These are phyloP conservation scores for Drosophila ercepeae DNA, from an alignment of 1,140 invertebrate genomes.

Conservation along the genomic window DNA sequence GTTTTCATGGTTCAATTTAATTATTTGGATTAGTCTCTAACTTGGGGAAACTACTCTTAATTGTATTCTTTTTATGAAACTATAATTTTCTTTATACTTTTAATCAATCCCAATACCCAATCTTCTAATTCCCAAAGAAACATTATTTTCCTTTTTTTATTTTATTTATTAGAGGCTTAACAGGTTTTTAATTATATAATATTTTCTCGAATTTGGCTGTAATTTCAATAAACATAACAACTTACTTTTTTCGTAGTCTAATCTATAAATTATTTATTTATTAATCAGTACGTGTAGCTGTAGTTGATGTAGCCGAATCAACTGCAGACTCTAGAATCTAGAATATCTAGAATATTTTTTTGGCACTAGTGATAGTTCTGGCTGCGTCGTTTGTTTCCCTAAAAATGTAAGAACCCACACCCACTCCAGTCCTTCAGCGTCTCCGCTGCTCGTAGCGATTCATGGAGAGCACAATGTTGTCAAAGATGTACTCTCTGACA, in stretches of 20 bases:
- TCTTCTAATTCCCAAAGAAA: too few relatives aligned
- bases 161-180: not conserved
- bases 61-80: too few relatives aligned
- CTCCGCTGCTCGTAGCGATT: conserved; percentile 68
- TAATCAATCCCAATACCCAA: too few relatives aligned
- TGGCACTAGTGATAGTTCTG: conserved; percentile 73
- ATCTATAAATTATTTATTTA: conserved; percentile 71
- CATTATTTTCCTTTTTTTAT: too few relatives aligned
- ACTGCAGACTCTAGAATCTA: conserved; percentile 41
- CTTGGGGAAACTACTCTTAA: too few relatives aligned
- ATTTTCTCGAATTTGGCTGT: not conserved
- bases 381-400: conserved; percentile 18
- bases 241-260: not conserved
- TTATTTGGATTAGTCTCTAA: too few relatives aligned
- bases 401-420: not conserved
- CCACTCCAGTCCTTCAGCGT: conserved; percentile 17
- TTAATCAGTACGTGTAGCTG: conserved; percentile 70
- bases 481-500: conserved; percentile 86
- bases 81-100: too few relatives aligned
- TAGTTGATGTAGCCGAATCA: conserved; percentile 28
- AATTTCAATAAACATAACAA: not conserved
- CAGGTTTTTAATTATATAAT: not conserved
- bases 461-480: conserved; percentile 83
- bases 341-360: conserved; percentile 55
- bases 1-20: too few relatives aligned